phyloP scores from a whole-genome alignment of 2,113 vertebrate genomes.

The Prunella fulvescens region DNA sequence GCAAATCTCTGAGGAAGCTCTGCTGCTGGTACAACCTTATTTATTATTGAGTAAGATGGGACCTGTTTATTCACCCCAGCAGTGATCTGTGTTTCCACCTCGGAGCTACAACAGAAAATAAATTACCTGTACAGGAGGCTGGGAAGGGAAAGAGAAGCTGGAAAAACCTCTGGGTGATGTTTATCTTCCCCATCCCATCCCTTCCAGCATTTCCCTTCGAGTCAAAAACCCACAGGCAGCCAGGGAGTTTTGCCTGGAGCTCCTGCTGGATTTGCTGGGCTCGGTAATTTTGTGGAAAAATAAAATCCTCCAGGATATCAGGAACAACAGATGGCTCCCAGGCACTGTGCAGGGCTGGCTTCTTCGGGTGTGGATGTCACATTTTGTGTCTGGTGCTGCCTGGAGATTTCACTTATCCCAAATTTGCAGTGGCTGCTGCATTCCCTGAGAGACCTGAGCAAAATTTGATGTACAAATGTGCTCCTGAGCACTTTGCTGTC shows the following conservation, averaged over 20 bases:
- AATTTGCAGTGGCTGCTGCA: background rate
- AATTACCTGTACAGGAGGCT: background rate
- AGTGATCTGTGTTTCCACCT: background rate
- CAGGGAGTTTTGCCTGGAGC: background rate
- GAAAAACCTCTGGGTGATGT: background rate
- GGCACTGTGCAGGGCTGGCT: background rate
- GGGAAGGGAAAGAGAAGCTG: background rate
- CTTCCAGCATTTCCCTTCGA: background rate
- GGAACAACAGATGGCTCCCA: background rate
- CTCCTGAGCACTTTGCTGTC: background rate
- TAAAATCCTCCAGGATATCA: background rate
- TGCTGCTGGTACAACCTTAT: background rate
- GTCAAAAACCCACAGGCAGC: background rate
- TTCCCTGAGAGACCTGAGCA: background rate
- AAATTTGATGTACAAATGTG: background rate
- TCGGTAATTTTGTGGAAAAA: background rate
- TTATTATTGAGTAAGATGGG: slow-evolving; percentile 11
- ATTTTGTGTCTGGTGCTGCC: background rate
- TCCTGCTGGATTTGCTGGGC: background rate
- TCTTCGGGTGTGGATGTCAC: background rate
- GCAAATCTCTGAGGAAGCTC: background rate
- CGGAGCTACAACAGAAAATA: background rate
- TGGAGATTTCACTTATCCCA: background rate
- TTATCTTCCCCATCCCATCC: background rate
- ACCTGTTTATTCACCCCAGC: background rate